Conservation (phyloP, 2,888 invertebrate species). For the Cerceris rybyensis region DNA sequence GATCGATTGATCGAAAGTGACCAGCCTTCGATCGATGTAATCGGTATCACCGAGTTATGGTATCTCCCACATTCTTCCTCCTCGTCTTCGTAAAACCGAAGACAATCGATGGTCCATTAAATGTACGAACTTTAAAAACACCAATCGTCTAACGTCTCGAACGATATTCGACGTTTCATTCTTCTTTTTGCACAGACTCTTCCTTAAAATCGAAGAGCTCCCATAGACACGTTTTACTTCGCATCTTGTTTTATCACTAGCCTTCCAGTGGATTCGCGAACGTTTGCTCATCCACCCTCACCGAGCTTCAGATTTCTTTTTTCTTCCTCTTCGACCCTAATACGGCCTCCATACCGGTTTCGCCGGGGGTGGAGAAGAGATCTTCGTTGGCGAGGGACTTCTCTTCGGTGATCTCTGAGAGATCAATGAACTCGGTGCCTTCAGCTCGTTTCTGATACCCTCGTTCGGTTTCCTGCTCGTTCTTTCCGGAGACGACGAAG, state of each 20-base stretch:
- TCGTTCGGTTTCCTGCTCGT: constrained; percentile 63
- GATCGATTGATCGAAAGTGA: constrained; percentile 18
- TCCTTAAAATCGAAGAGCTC: neutral
- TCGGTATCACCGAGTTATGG: neutral
- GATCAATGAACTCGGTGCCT: constrained; percentile 74
- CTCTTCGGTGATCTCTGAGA: constrained; percentile 70
- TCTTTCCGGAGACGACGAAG: constrained; percentile 70
- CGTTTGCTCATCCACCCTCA: constrained; percentile 1
- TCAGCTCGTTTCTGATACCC: constrained; percentile 73
- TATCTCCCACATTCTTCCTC: constrained; percentile 1
- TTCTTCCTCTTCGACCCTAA: constrained; percentile 52
- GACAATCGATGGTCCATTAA: neutral
- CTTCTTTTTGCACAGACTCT: neutral
- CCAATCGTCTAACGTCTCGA: no score
- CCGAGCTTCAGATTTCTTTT: neutral
- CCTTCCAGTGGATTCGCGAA: constrained; percentile 66
- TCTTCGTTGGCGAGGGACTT: constrained; percentile 75
- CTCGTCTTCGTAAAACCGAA: constrained; percentile 14
- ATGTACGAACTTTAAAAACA: no score
- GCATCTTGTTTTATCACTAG: constrained; percentile 70
- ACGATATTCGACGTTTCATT: no score
- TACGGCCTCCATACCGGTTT: constrained; percentile 80
- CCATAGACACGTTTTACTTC: neutral
- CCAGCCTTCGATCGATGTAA: constrained; percentile 24
- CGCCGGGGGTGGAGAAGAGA: constrained; percentile 69